Conservation (phyloP, 1,140 invertebrate species). For the Hermetia illucens region DNA sequence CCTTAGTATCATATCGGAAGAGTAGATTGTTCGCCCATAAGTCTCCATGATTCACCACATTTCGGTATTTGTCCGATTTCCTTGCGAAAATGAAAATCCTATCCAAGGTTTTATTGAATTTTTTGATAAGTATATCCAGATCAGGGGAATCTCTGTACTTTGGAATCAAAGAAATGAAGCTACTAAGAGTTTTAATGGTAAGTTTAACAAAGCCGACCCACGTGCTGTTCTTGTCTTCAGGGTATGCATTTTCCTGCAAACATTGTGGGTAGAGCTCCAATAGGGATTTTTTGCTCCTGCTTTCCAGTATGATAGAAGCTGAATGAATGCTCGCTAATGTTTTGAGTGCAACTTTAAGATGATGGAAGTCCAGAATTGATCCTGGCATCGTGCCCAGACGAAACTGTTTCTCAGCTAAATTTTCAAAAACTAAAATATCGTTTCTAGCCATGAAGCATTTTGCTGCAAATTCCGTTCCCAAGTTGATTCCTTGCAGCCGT, state of each 20-base stretch:
- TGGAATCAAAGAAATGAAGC: slow-evolving; percentile 30
- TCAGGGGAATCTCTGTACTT: slow-evolving; percentile 17
- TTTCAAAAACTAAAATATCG: slow-evolving; percentile 33
- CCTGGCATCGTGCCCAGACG: slow-evolving; percentile 20
- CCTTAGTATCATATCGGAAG: slow-evolving; percentile 34
- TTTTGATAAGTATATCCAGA: slow-evolving; percentile 18
- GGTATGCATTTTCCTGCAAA: slow-evolving; percentile 37
- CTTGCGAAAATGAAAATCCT: slow-evolving; percentile 30
- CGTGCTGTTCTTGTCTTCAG: slow-evolving; percentile 17
- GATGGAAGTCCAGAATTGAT: slow-evolving; percentile 32
- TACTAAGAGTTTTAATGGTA: slow-evolving; percentile 28
- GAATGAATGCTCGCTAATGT: slow-evolving; percentile 39
- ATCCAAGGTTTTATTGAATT: slow-evolving; percentile 27
- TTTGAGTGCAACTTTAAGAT: slow-evolving; percentile 34
- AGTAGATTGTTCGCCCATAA: slow-evolving; percentile 48
- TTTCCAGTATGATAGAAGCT: slow-evolving; percentile 36
- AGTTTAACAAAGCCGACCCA: slow-evolving; percentile 28
- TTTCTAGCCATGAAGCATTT: slow-evolving; percentile 31
- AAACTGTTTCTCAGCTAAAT: slow-evolving; percentile 28
- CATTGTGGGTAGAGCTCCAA: slow-evolving; percentile 31
- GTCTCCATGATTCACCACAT: slow-evolving; percentile 43
- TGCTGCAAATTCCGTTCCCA: slow-evolving; percentile 23
- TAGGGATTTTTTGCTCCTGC: slow-evolving; percentile 25
- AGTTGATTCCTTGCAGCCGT: slow-evolving; percentile 18
- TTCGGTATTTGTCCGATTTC: slow-evolving; percentile 34